Conservation (phyloP, 92 coral and sea anemone species). For the Palythoa heliodiscus region DNA sequence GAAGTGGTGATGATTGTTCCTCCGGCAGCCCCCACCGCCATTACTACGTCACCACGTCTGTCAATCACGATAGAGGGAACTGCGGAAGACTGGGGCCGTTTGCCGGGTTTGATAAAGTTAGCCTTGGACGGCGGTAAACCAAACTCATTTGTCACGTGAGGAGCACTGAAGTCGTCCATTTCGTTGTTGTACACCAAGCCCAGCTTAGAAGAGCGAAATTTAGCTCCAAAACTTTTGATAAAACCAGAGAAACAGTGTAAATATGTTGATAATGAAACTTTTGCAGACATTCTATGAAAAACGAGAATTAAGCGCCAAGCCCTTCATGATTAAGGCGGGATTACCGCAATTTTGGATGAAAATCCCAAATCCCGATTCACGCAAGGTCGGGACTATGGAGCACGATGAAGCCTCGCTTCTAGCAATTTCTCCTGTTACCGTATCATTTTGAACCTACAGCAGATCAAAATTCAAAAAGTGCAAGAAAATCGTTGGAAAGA, state of each 20-base stretch:
- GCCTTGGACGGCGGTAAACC: constrained; percentile 94
- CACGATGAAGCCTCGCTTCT: too few relatives aligned
- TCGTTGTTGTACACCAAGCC: constrained; percentile 97
- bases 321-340: too few relatives aligned
- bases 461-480: too few relatives aligned
- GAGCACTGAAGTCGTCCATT: constrained; percentile 99
- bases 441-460: too few relatives aligned
- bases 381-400: too few relatives aligned
- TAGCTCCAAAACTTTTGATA: constrained; percentile 86
- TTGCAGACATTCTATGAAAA: background rate
- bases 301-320: background rate
- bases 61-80: constrained; percentile 89
- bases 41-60: constrained; percentile 83
- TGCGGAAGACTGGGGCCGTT: constrained; percentile 98
- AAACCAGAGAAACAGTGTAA: background rate
- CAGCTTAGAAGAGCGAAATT: constrained; percentile 89
- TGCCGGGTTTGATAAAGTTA: constrained; percentile 96
- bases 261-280: background rate
- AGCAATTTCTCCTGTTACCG: too few relatives aligned
- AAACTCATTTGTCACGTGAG: constrained; percentile 90
- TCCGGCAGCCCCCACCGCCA: constrained; percentile 94
- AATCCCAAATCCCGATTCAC: too few relatives aligned
- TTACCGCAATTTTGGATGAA: too few relatives aligned
- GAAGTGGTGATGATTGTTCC: constrained; percentile 97
- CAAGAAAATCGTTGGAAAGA: too few relatives aligned